Base-by-base conservation (phyloP, 2,797 vertebrate genomes). In the Clarias pachynema region DNA sequence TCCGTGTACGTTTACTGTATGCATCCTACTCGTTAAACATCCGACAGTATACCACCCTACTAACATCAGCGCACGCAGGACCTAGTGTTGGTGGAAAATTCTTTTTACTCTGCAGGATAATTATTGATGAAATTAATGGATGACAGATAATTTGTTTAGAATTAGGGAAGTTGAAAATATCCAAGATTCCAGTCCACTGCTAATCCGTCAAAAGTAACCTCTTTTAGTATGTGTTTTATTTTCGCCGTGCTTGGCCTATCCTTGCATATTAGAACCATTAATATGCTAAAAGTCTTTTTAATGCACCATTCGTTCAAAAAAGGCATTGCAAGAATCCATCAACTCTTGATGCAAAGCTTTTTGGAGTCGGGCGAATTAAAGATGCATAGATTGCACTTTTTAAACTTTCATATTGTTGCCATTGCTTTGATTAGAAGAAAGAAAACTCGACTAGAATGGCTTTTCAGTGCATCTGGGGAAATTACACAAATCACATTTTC, bases 341-440 rank as follows among this genome's bases (percentile, higher is more conserved):
- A 86, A 79, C 83, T 84, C 70, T 74, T 73, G 44, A 63, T 83
- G 81, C 56, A 29, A 78, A 81, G 59, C 80, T 82, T 82, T 84
- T 86, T 84, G 63, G 77, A 86, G 79, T 62, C 79, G 26, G 60
- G 68, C 81, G 80, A 88, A 81, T 86, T 85, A 87, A 88, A 83
- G 83, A 83, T 88, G 85, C 83, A 83, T 78, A 83, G 79, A 85
- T 85, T 87, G 81, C 85, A 89, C 80, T 87, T 89, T 82, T 84
- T 82, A 80, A 86, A 88, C 86, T 88, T 86, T 81, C 57, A 83
- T 84, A 73, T 84, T 84, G 70, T 88, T 86, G 78, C 53, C 26
- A 85, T 84, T 78, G 72, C 34, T 88, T 87, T 87, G 86, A 86
- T 86, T 89, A 86, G 83, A 89, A 84, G 62, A 84, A 85, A 89